A percentile compares a stretch with the other conserved stretches of the same genome.
phyloP scores from a whole-genome alignment of 2,113 vertebrate genomes.

The Turdus rufiventris region DNA sequence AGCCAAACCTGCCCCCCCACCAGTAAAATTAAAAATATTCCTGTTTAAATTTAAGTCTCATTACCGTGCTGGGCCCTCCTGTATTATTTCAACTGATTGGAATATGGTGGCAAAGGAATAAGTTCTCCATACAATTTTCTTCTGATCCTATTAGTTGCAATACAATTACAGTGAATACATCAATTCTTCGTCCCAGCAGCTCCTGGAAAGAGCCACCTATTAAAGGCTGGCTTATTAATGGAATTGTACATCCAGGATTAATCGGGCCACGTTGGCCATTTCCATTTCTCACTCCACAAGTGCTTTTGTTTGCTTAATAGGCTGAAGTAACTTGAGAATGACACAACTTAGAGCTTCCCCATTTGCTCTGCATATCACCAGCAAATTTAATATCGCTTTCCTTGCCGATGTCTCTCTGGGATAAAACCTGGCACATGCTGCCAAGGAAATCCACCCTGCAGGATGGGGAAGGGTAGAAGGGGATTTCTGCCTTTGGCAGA shows the following conservation, averaged over 20 bases:
- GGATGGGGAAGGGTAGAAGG: not conserved
- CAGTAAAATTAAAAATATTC: not conserved
- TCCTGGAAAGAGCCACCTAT: slow-evolving; percentile 72
- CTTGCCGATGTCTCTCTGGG: not conserved
- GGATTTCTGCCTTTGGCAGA: not conserved
- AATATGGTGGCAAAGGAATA: slow-evolving; percentile 66
- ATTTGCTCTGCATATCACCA: slow-evolving; percentile 47
- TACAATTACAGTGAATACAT: slow-evolving; percentile 78
- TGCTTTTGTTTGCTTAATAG: slow-evolving; percentile 82
- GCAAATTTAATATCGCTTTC: slow-evolving; percentile 61
- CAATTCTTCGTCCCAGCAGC: slow-evolving; percentile 73
- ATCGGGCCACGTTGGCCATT: slow-evolving; percentile 72
- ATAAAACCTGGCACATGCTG: slow-evolving; percentile 38
- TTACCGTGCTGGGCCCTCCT: slow-evolving; percentile 45
- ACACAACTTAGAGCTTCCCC: slow-evolving; percentile 73
- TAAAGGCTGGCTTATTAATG: slow-evolving; percentile 79
- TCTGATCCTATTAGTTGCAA: slow-evolving; percentile 79
- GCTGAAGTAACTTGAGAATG: slow-evolving; percentile 77
- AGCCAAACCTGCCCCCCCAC: not conserved
- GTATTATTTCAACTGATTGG: slow-evolving; percentile 77
- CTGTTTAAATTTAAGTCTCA: not conserved
- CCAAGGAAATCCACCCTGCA: not conserved
- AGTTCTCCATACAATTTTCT: slow-evolving; percentile 72
- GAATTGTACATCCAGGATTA: slow-evolving; percentile 80
- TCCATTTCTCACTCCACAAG: slow-evolving; percentile 81